Percentiles rank a stretch among this genome's conserved stretches.
Evolutionary conservation across 1,140 invertebrate species (phyloP).

Genomic region (Calycopis cecrops): DNA sequence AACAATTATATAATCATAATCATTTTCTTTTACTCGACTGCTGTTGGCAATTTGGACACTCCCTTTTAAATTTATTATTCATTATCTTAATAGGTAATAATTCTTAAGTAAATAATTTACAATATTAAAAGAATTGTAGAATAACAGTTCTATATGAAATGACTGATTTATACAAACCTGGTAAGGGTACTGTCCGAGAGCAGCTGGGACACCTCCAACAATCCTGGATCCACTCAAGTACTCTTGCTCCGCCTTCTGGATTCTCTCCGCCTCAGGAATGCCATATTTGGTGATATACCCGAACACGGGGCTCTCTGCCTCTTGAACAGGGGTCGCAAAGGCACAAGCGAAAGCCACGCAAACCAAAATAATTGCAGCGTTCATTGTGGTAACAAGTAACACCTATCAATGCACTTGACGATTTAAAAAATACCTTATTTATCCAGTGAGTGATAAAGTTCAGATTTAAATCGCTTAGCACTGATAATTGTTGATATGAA

Average conservation of each 20-base stretch:
- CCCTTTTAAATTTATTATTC: too few relatives aligned
- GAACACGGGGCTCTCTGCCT: constrained; percentile 24
- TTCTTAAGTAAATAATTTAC: too few relatives aligned
- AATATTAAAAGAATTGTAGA: too few relatives aligned
- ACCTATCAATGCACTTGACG: neutral
- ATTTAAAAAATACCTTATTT: too few relatives aligned
- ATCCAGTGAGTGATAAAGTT: too few relatives aligned
- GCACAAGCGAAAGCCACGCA: constrained; percentile 21
- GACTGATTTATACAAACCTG: constrained; percentile 16
- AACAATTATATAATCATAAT: too few relatives aligned
- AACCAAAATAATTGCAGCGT: constrained; percentile 20
- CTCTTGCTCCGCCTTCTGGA: constrained; percentile 35
- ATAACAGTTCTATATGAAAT: too few relatives aligned
- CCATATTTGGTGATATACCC: constrained; percentile 34
- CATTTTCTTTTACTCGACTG: too few relatives aligned
- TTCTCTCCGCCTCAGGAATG: constrained; percentile 38
- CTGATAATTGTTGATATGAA: too few relatives aligned
- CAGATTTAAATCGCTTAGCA: too few relatives aligned
- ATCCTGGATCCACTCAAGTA: constrained; percentile 19
- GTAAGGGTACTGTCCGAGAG: constrained; percentile 18
- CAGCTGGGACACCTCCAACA: constrained; percentile 15
- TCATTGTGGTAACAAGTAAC: constrained; percentile 18
- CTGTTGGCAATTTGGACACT: too few relatives aligned
- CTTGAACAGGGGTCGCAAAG: constrained; percentile 3
- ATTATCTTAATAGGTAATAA: too few relatives aligned